Evolutionary conservation across 1,140 invertebrate genomes (phyloP), one percentile per base, ranked within the genome.

Genomic region (Drosophila triauraria): DNA sequence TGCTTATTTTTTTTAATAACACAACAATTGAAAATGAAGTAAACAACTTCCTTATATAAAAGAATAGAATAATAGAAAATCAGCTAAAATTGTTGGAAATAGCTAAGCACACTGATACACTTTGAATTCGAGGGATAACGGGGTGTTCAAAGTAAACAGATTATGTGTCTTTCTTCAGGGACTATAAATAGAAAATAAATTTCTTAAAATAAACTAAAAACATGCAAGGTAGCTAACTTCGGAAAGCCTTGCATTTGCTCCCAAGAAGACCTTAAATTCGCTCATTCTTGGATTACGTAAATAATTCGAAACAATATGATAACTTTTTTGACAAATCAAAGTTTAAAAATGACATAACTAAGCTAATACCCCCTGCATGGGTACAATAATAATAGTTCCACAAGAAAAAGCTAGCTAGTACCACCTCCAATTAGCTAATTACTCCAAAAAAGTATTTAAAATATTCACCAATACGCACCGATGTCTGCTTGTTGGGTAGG

Each of bases 391-490:
- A 44, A 20, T 10, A 12, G 9, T 44, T 20, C 4, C 0, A 20
- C 8, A 7, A 12, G 4, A 1, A 44, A 20, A 20, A 5, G 0
- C 3, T 4, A 20, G 1, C 9, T 20, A 10, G n/a, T 17, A 10
- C 9, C n/a, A 20, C 17, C n/a, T 44, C 4, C 8, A 44, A 8
- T 44, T 10, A 44, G 9, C 17, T 10, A 20, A 10, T 9, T 4
- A 5, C 1, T 12, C 2, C 9, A 4, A 46, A 20, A 44, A 20
- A 4, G 4, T 17, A 12, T 12, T 13, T 13, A 12, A 12, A 23
- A 6, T 46, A 4, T 9, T 43, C 25, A 27, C 17, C 15, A 12
- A 15, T 51, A 72, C 72, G 43, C 42, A 87, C 84, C 51, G 81
- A 42, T 9, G 50, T 23, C 17, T 80, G 84, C 15, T 72, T 78